Evolutionary conservation across 2,113 vertebrate genomes (phyloP), one percentile per base, ranked within the genome.

Genomic region (Syrrhaptes paradoxus): DNA sequence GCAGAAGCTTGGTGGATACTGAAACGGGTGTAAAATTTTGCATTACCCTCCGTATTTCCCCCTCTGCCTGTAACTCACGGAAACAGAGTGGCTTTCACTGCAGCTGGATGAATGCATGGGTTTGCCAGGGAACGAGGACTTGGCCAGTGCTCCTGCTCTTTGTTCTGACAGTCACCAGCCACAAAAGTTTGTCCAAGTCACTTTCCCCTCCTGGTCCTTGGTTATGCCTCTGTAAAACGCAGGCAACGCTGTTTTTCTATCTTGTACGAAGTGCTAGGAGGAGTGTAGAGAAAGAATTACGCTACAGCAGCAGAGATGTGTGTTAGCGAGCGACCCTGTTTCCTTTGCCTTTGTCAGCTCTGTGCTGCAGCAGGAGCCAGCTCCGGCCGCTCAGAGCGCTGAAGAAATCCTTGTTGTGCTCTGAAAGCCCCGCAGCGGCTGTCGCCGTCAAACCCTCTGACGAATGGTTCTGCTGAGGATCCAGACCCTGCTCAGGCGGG

Each of bases 371-470:
- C 45, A 11, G 91, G 89, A 95, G 96, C 95, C 97, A 96, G 96
- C 97, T 85, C 87, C 29, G 70, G 86, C 72, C 19, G 68, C 97
- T 96, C 29, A 41, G 94, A 93, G 96, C 97, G 95, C 93, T 54
- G 97, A 96, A 96, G 97, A 94, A 86, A 96, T 92, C 97, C 96
- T 95, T 97, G 97, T 95, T 94, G 97, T 79, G 95, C 97, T 85
- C 94, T 68, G 93, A 93, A 96, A 97, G 96, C 19, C 90, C 93
- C 38, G 71, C 96, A 95, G 97, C 65, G 29, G 80, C 95, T 94
- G 90, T 75, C 95, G 90, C 94, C 89, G 96, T 96, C 94, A 96
- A 78, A 78, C 88, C 59, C 25, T 22, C 36, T 58, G 90, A 87
- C 93, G 97, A 94, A 97, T 95, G 95, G 89, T 93, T 96, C 95